Evolutionary conservation across 2,113 vertebrate genomes (phyloP).

Genomic region (Stigmatopora nigra): DNA sequence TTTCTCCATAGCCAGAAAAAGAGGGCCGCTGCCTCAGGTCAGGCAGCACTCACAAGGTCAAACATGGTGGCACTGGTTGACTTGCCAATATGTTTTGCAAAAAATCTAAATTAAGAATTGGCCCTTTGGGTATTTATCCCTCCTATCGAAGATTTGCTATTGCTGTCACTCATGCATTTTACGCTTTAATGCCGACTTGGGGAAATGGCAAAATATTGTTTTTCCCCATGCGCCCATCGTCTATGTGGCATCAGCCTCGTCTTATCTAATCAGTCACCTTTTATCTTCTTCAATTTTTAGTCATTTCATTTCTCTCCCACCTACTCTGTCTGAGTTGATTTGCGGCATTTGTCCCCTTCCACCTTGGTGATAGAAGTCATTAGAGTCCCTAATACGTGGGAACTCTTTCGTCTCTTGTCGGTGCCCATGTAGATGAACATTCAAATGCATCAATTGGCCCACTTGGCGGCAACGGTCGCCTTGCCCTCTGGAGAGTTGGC

Average conservation of each 20-base stretch:
- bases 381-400: slow-evolving; percentile 39
- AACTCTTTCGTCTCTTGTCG: slow-evolving; percentile 37
- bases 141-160: slow-evolving; percentile 6
- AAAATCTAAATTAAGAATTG: not conserved
- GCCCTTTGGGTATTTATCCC: not conserved
- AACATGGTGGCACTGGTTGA: not conserved
- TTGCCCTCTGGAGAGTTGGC: slow-evolving; percentile 56
- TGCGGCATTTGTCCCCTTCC: slow-evolving; percentile 37
- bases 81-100: not conserved
- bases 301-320: slow-evolving; percentile 1
- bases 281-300: slow-evolving; percentile 5
- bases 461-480: slow-evolving; percentile 44
- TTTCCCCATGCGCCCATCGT: slow-evolving; percentile 14
- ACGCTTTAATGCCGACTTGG: slow-evolving; percentile 30
- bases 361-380: slow-evolving; percentile 52
- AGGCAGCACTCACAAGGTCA: not conserved
- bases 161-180: slow-evolving; percentile 17
- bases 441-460: slow-evolving; percentile 65
- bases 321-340: slow-evolving; percentile 21
- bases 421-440: slow-evolving; percentile 60
- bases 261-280: slow-evolving; percentile 31
- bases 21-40: not conserved
- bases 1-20: slow-evolving; percentile 1
- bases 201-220: slow-evolving; percentile 16
- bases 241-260: slow-evolving; percentile 12